phyloP scores from a whole-genome alignment of 2,888 invertebrate species.

The Automeris io region DNA sequence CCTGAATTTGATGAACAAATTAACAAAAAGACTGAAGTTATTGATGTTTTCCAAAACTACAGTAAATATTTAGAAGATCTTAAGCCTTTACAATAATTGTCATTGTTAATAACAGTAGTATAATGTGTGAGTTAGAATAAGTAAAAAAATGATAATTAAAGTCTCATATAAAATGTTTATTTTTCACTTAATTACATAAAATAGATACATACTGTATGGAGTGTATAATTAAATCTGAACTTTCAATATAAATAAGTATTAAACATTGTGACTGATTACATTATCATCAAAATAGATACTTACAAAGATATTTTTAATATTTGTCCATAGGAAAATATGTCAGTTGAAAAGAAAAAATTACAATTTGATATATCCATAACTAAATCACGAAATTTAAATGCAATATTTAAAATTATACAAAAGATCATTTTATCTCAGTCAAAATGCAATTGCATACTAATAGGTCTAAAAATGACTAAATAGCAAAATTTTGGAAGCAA shows the following conservation, averaged over 20 bases:
- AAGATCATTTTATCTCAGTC: conserved; percentile 65
- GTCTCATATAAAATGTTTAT: conserved; percentile 77
- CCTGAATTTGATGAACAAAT: conserved; percentile 84
- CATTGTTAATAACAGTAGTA: background rate
- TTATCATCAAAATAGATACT: conserved; percentile 30
- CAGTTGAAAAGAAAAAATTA: conserved; percentile 34
- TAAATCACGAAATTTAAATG: conserved; percentile 66
- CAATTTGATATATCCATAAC: conserved; percentile 67
- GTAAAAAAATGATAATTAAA: conserved; percentile 44
- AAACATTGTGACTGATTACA: conserved; percentile 38
- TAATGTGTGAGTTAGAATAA: conserved; percentile 7
- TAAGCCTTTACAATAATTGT: conserved; percentile 72
- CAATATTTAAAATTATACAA: conserved; percentile 62
- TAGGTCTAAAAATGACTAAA: conserved; percentile 48
- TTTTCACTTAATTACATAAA: conserved; percentile 65
- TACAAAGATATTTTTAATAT: conserved; percentile 21
- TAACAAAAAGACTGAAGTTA: conserved; percentile 78
- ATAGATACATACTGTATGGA: conserved; percentile 61
- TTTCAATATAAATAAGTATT: conserved; percentile 45
- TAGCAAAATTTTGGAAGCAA: conserved; percentile 62
- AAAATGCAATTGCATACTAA: conserved; percentile 54
- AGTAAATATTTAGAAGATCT: conserved; percentile 79
- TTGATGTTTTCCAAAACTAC: conserved; percentile 82
- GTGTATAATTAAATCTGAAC: conserved; percentile 60
- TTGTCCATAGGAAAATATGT: conserved; percentile 20